Evolutionary conservation across 2,888 invertebrate genomes (phyloP).

Genomic region (Steinernema scapterisci): DNA sequence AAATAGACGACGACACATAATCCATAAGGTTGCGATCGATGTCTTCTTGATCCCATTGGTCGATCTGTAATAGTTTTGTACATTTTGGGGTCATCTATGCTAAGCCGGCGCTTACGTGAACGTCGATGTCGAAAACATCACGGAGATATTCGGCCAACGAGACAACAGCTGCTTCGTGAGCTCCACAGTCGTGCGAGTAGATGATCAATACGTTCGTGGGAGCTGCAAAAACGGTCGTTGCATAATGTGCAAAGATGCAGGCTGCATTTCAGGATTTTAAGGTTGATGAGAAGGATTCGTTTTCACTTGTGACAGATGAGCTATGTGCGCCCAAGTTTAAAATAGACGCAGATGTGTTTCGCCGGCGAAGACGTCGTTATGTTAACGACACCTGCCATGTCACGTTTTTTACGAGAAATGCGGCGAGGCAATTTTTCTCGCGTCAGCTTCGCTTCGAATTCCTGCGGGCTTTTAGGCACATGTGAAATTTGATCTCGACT

Average conservation of each 20-base stretch:
- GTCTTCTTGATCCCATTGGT: slow-evolving; percentile 58
- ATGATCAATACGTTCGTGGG: slow-evolving; percentile 56
- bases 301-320: too few species aligned
- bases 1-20: slow-evolving; percentile 60
- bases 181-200: slow-evolving; percentile 62
- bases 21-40: slow-evolving; percentile 63
- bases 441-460: too few species aligned
- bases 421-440: too few species aligned
- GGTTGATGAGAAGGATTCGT: too few species aligned
- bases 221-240: not conserved
- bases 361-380: too few species aligned
- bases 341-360: too few species aligned
- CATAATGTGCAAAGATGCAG: not conserved
- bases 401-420: too few species aligned
- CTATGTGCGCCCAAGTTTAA: too few species aligned
- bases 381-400: too few species aligned
- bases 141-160: slow-evolving; percentile 62
- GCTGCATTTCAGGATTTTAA: too few species aligned
- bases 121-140: slow-evolving; percentile 57
- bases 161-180: slow-evolving; percentile 62
- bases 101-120: slow-evolving; percentile 45
- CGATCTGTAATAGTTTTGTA: slow-evolving; percentile 50
- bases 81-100: not conserved
- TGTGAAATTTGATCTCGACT: too few species aligned
- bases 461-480: too few species aligned